Evolutionary conservation across 2,888 invertebrate species (phyloP), one percentile per base, ranked within the genome.

Genomic region (Pseudococcus longispinus): DNA sequence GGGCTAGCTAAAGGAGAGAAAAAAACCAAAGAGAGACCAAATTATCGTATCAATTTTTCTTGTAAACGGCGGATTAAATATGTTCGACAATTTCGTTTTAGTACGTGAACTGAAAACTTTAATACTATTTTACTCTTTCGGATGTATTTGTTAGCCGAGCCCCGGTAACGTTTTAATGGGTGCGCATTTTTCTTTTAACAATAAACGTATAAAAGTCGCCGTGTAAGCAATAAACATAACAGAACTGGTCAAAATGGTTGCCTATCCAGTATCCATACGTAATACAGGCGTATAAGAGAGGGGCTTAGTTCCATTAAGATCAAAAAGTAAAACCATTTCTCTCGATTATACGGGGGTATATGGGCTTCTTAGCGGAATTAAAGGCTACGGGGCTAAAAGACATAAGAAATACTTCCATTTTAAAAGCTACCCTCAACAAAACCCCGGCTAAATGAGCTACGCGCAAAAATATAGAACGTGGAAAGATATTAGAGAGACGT

Each of bases 321-420:
- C 86, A 86, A 86, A 86, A 86, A 86, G 86, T 86, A 86, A 86
- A 86, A 86, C 86, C 86, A 86, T 86, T 86, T 86, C 86, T 86
- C 77, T 86, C 86, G 86, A 86, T 86, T 86, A 86, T 86, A 86
- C 77, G 84, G 84, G 84, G 51, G 65, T 55, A 84, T 84, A 84
- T 84, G 84, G 65, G 84, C 84, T 84, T 84, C 84, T 84, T 84
- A 84, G 84, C 23, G 60, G 84, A 84, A 84, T 60, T 84, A 84
- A 84, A 84, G 84, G 55, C 84, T 84, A 84, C 84, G 42, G 60
- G 65, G 84, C 84, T 84, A 84, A 84, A 84, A 84, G 65, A 84
- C 65, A 84, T 84, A 84, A 84, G 84, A 84, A 86, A 86, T 86
- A 46, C 86, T 86, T 86, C 80, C 86, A 86, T 86, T 86, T 86